phyloP scores from a whole-genome alignment of 1,140 invertebrate genomes.

The Scaptomyza pallida region DNA sequence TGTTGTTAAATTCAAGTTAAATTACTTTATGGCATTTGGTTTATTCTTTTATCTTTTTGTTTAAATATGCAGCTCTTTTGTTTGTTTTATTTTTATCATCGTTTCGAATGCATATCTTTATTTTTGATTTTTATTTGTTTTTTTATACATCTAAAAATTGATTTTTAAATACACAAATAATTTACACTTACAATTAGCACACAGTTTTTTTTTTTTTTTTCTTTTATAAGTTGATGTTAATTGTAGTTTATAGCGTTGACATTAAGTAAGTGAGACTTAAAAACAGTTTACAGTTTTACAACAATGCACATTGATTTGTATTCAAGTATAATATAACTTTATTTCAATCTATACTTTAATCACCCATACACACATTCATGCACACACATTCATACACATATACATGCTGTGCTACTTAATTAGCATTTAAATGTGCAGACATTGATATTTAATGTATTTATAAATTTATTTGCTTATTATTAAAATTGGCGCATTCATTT shows the following conservation, averaged over 20 bases:
- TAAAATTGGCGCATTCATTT: conserved; percentile 70
- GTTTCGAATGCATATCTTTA: conserved; percentile 43
- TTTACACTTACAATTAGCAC: conserved; percentile 78
- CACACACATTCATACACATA: not conserved
- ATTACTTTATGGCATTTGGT: conserved; percentile 78
- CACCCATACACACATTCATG: not conserved
- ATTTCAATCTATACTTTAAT: conserved; percentile 31
- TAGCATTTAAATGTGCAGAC: conserved; percentile 61
- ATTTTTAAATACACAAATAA: conserved; percentile 80
- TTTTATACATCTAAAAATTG: conserved; percentile 74
- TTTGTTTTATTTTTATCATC: conserved; percentile 44
- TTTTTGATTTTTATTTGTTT: not conserved
- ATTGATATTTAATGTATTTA: conserved; percentile 50
- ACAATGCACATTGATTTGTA: conserved; percentile 72
- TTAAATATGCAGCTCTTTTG: conserved; percentile 52
- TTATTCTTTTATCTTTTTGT: too few relatives aligned
- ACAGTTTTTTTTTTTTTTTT: conserved; percentile 46
- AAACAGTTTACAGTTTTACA: conserved; percentile 76
- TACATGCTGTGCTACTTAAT: conserved; percentile 41
- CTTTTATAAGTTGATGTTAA: conserved; percentile 47
- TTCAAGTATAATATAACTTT: conserved; percentile 40
- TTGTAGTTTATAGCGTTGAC: conserved; percentile 74
- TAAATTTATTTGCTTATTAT: conserved; percentile 51
- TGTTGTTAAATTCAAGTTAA: conserved; percentile 72
- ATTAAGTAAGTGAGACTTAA: conserved; percentile 78